A percentile compares a stretch with the other conserved stretches of the same genome.
Conservation (phyloP, 2,888 invertebrate species). For the Galerucella nymphaeae region DNA sequence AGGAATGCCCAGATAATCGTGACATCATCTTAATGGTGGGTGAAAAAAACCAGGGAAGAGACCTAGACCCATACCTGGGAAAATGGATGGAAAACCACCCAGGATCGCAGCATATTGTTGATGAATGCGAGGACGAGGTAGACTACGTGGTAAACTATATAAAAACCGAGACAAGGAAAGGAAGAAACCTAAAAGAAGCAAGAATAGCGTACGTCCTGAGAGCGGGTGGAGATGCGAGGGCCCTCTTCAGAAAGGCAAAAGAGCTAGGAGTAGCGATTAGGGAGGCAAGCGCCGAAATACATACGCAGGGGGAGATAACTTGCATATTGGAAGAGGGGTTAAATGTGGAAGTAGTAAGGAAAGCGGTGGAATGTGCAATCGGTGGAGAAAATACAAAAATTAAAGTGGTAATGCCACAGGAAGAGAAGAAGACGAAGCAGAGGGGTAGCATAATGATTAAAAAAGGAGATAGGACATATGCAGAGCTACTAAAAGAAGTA, state of each 20-base stretch:
- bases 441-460: too few relatives aligned
- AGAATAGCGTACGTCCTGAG: not conserved
- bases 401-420: too few relatives aligned
- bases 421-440: too few relatives aligned
- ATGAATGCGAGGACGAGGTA: constrained; percentile 5
- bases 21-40: not conserved
- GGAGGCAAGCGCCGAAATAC: not conserved
- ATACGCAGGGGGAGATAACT: not conserved
- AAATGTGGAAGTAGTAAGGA: too few relatives aligned
- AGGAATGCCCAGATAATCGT: not conserved
- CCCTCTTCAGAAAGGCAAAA: not conserved
- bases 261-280: not conserved
- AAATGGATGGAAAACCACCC: not conserved
- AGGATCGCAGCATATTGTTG: not conserved
- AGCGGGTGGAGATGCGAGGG: not conserved
- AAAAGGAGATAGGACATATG: too few relatives aligned
- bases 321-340: too few relatives aligned
- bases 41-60: not conserved
- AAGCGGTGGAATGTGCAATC: too few relatives aligned
- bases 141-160: not conserved
- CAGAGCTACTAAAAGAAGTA: too few relatives aligned
- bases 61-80: not conserved
- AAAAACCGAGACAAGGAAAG: not conserved
- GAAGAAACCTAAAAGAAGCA: not conserved
- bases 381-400: too few relatives aligned